Conservation (phyloP, 2,888 invertebrate genomes). For the Aporophyla nigra region DNA sequence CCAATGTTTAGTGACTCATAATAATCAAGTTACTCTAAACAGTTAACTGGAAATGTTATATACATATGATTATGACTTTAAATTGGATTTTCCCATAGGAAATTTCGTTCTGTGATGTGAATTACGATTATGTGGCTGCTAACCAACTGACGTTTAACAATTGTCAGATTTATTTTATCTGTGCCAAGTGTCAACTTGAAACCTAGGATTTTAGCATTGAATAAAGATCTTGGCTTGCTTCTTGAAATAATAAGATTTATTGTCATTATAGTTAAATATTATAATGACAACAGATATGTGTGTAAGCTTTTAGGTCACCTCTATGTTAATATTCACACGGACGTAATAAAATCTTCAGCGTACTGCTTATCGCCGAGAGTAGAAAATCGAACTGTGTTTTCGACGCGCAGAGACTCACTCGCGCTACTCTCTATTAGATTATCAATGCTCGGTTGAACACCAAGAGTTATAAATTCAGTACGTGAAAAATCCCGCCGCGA, state of each 20-base stretch:
- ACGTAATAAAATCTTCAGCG: too few relatives aligned
- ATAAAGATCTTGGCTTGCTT: too few relatives aligned
- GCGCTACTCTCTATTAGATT: too few relatives aligned
- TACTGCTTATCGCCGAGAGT: too few relatives aligned
- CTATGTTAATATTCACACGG: too few relatives aligned
- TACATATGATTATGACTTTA: conserved; percentile 41
- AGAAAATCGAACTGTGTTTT: too few relatives aligned
- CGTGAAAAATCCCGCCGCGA: too few relatives aligned
- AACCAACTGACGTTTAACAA: conserved; percentile 56
- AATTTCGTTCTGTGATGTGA: conserved; percentile 64
- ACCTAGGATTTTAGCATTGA: conserved; percentile 34
- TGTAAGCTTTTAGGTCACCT: background rate
- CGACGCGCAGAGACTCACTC: too few relatives aligned
- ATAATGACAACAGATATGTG: background rate
- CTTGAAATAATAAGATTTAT: too few relatives aligned
- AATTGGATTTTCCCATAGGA: conserved; percentile 73
- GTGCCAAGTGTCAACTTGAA: conserved; percentile 14
- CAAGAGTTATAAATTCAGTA: too few relatives aligned
- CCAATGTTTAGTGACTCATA: conserved; percentile 70
- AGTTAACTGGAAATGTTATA: conserved; percentile 47
- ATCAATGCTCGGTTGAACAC: too few relatives aligned
- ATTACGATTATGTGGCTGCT: conserved; percentile 72
- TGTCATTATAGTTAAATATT: too few relatives aligned
- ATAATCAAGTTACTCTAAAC: conserved; percentile 51
- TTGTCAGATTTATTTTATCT: conserved; percentile 23